Evolutionary conservation across 2,113 vertebrate species (phyloP).

Genomic region (Mormyrus iriodes): DNA sequence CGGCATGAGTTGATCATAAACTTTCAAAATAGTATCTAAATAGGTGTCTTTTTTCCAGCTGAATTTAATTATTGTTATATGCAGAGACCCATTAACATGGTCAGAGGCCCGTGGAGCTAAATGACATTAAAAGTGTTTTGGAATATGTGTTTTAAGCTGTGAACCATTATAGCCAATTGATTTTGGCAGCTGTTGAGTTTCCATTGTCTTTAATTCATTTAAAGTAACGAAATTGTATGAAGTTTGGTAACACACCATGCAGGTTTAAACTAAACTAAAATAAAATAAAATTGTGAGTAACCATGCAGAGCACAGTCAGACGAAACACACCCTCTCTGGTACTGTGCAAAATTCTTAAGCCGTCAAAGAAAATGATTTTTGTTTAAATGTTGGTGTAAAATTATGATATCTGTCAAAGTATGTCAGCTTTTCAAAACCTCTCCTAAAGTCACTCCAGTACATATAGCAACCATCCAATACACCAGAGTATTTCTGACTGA

Average conservation of each 20-base stretch:
- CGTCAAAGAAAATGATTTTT: neutral
- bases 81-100: neutral
- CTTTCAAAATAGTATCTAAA: neutral
- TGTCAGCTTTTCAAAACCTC: neutral
- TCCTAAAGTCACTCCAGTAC: neutral
- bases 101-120: neutral
- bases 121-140: neutral
- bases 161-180: neutral
- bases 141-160: neutral
- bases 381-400: neutral
- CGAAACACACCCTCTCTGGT: neutral
- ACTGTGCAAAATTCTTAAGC: neutral
- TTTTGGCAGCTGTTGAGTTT: neutral
- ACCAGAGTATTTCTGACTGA: neutral
- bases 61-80: neutral
- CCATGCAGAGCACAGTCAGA: neutral
- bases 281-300: no score
- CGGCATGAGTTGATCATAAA: neutral
- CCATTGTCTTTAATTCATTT: neutral
- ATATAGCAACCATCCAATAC: neutral
- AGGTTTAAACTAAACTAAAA: no score
- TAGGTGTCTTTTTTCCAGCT: neutral
- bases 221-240: neutral
- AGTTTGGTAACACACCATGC: neutral
- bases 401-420: neutral